A percentile compares a stretch with the other conserved stretches of the same genome.
These are phyloP conservation scores for Hydriomena furcata DNA, from an alignment of 2,888 invertebrate genomes.

Conservation along the genomic window DNA sequence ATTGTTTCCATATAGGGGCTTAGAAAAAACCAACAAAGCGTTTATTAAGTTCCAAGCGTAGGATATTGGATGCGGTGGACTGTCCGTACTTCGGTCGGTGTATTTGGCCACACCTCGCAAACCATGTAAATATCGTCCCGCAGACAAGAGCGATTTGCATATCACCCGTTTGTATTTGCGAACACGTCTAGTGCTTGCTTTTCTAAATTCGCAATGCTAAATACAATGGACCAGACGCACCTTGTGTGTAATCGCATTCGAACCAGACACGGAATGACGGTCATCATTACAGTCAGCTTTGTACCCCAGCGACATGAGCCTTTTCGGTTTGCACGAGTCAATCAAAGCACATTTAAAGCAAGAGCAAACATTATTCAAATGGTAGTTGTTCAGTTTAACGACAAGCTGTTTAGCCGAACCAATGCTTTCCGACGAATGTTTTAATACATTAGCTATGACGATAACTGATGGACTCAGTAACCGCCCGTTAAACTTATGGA, in stretches of 20 bases:
- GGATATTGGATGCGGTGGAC: constrained; percentile 27
- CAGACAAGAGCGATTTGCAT: constrained; percentile 67
- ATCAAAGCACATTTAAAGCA: constrained; percentile 50
- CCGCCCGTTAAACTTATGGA: not conserved
- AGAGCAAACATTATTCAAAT: no score
- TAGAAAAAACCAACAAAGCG: constrained; percentile 29
- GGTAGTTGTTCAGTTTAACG: not conserved
- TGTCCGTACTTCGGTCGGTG: constrained; percentile 21
- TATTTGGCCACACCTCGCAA: constrained; percentile 40
- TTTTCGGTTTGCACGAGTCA: constrained; percentile 46
- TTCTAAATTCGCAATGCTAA: constrained; percentile 77
- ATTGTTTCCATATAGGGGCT: constrained; percentile 40
- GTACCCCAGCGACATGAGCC: constrained; percentile 45
- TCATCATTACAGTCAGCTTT: constrained; percentile 52
- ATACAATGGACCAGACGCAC: constrained; percentile 75
- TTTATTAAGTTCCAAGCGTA: constrained; percentile 32
- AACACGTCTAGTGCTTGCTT: constrained; percentile 66
- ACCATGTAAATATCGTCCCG: constrained; percentile 56
- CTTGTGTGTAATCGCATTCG: constrained; percentile 59
- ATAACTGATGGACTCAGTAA: not conserved
- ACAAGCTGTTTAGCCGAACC: no score
- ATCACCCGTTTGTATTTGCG: constrained; percentile 67
- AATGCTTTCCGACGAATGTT: no score
- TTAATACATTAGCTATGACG: not conserved
- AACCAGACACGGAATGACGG: constrained; percentile 37